Evolutionary conservation across 2,113 vertebrate species (phyloP), one percentile per base, ranked within the genome.

Genomic region (Fukomys damarensis): DNA sequence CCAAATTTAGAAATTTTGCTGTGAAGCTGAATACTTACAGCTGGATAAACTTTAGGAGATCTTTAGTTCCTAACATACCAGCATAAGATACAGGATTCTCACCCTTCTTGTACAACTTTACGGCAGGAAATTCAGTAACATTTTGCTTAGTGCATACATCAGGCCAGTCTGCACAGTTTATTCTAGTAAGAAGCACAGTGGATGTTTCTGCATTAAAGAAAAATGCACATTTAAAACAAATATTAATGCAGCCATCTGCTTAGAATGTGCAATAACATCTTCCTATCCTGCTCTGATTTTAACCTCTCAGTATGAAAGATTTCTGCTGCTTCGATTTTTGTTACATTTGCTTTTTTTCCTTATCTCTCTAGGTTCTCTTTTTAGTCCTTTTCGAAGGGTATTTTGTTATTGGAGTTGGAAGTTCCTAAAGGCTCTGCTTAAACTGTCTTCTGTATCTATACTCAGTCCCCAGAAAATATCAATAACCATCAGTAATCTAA

Each of bases 131-230:
- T 30, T 98, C 98, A 8, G 99, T 99, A 98, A 99, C 94, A 13
- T 99, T 99, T 98, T 99, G 98, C 89, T 98, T 98, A 0, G 89
- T 94, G 43, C 99, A 99, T 22, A 99, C 74, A 43, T 99, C 98
- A 9, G 99, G 98, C 99, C 99, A 99, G 95, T 99, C 99, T 61
- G 99, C 99, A 95, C 99, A 99, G 98, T 99, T 99, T 4, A 99
- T 97, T 0, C 93, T 97, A 5, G 98, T 97, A 96, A 99, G 98
- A 56, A 98, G 98, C 68, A 99, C 65, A 7, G 98, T 98, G 0
- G 22, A 91, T 0, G 97, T 96, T 66, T 97, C 99, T 98, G 95
- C 72, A 98, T 63, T 74, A 87, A 95, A 97, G 77, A 49, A 96
- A 97, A 97, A 95, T 1, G 13, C 28, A 94, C 22, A 61, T 68